phyloP scores from a whole-genome alignment of 2,113 vertebrate genomes.

The Glaucomys volans region DNA sequence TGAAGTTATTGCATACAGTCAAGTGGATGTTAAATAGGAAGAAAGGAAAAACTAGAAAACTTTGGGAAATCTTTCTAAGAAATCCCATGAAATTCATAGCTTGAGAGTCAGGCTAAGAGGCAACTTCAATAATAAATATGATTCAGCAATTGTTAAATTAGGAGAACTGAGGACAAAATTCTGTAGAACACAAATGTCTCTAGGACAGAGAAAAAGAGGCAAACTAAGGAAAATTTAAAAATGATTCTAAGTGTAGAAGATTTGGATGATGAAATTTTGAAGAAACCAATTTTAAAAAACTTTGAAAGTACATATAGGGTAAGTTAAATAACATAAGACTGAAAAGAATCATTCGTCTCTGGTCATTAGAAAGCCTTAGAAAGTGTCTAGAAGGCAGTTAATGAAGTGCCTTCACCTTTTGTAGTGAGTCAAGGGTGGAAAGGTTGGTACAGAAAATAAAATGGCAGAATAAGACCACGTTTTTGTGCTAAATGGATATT shows the following conservation, averaged over 20 bases:
- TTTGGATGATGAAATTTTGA: neutral
- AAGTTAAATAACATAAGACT: neutral
- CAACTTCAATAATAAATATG: neutral
- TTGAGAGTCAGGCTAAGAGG: neutral
- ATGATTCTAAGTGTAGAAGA: neutral
- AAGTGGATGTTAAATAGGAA: neutral
- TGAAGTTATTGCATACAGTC: neutral
- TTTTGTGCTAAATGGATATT: neutral
- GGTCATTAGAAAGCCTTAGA: neutral
- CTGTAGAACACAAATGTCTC: neutral
- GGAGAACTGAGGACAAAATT: neutral
- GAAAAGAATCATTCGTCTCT: neutral
- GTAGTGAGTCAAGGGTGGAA: neutral
- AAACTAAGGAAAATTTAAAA: neutral
- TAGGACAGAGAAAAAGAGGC: neutral
- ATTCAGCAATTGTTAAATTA: neutral
- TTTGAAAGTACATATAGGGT: neutral
- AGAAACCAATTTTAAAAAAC: neutral
- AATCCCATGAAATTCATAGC: neutral
- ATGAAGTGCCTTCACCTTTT: neutral
- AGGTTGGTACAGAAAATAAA: neutral
- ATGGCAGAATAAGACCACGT: neutral
- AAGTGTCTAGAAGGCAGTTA: neutral
- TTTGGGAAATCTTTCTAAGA: neutral
- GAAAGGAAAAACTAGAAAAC: neutral